phyloP scores from a whole-genome alignment of 2,888 invertebrate genomes.

The Polyommatus icarus region DNA sequence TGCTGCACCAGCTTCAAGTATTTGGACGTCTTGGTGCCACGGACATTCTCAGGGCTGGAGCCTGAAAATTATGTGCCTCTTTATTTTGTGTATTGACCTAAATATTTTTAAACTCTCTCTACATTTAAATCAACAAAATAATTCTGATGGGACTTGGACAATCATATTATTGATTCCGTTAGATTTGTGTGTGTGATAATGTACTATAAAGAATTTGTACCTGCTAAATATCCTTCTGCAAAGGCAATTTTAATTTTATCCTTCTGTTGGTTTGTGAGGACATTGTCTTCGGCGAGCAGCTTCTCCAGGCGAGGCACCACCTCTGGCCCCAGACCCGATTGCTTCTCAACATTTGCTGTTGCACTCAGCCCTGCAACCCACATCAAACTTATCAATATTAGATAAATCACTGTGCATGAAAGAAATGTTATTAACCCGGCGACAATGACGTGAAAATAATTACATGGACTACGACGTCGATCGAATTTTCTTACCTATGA shows the following conservation, averaged over 20 bases:
- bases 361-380: constrained; percentile 59
- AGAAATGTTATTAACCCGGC: background rate
- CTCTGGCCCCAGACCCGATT: constrained; percentile 50
- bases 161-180: too few relatives aligned
- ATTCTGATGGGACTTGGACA: too few relatives aligned
- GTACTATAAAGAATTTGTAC: constrained; percentile 52
- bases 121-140: too few relatives aligned
- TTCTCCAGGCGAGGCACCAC: constrained; percentile 68
- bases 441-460: too few relatives aligned
- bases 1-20: constrained; percentile 88
- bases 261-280: constrained; percentile 79
- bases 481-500: too few relatives aligned
- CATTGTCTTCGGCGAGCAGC: constrained; percentile 73
- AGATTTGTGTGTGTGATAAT: too few relatives aligned
- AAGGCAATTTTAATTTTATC: constrained; percentile 92
- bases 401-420: background rate
- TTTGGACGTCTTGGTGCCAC: constrained; percentile 72
- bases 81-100: too few relatives aligned
- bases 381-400: background rate
- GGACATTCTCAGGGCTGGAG: constrained; percentile 70
- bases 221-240: constrained; percentile 94
- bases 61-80: constrained; percentile 44
- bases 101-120: too few relatives aligned
- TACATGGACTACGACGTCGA: too few relatives aligned
- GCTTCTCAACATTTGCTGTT: constrained; percentile 70